Evolutionary conservation across 1,140 invertebrate genomes (phyloP), one percentile per base, ranked within the genome.

Genomic region (Macrosteles quadrilineatus): DNA sequence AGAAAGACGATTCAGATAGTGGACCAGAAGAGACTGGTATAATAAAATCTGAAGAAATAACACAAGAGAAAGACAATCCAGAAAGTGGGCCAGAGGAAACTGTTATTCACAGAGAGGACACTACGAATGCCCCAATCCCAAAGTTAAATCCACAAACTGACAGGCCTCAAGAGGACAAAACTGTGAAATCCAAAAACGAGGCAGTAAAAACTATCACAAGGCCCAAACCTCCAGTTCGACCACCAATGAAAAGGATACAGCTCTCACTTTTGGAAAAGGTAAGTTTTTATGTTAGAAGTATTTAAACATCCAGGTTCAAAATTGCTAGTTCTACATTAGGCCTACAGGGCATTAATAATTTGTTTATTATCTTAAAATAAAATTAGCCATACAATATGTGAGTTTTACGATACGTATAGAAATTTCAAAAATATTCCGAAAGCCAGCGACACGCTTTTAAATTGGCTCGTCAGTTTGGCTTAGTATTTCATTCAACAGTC

Each of bases 191-290:
- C 11, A 12, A 65, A 65, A 45, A 2, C 12, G 55, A 69, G 30
- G 19, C 27, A 14, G 43, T 23, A 63, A 62, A 63, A 2, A 17
- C 29, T 17, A 25, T 30, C 31, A 9, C 17, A 31, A 57, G 36
- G 36, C 53, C 57, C 17, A 45, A 31, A 31, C 12, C 17, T 19
- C n/a, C 47, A 3, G 14, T n/a, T 21, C 17, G 12, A 30, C 2
- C 2, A 1, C 9, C 59, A 17, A 62, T 19, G 31, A 50, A 27
- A 43, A 47, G 57, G 12, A n/a, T 30, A 29, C 57, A 25, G 2
- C 62, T 23, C 6, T 66, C 70, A 62, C 64, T 71, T 45, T 57
- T 71, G 4, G 70, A 71, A 64, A 71, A 69, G 57, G 70, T 71
- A 47, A 47, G 45, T 32, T 40, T n/a, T n/a, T n/a, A n/a, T n/a